These are phyloP conservation scores for Pogonocichla stellata DNA, from an alignment of 2,113 vertebrate species.

Conservation along the genomic window DNA sequence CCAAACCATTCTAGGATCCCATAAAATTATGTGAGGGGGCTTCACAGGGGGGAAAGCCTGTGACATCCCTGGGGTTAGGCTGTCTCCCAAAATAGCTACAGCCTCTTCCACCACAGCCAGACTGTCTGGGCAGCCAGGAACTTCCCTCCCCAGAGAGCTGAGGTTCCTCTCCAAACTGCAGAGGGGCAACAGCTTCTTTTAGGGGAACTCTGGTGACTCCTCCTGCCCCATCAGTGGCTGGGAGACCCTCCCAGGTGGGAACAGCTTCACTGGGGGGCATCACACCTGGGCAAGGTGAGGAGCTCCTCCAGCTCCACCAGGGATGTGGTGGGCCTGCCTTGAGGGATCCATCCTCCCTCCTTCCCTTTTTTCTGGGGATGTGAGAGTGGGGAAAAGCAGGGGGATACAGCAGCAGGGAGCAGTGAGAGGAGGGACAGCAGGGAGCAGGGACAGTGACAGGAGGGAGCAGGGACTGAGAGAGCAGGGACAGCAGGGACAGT, in stretches of 20 bases:
- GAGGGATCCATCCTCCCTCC: neutral
- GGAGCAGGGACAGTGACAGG: no score
- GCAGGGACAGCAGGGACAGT: no score
- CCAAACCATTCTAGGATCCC: neutral
- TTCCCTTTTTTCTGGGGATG: no score
- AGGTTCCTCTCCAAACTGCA: neutral
- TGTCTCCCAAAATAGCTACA: neutral
- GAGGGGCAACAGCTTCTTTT: neutral
- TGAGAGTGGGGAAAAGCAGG: no score
- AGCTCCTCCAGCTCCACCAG: neutral
- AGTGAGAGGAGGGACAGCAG: neutral
- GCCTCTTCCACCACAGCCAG: neutral
- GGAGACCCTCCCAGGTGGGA: neutral
- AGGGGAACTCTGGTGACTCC: neutral
- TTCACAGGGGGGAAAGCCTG: neutral
- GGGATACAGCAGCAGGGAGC: neutral
- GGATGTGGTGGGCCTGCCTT: neutral
- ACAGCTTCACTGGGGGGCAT: fast-evolving
- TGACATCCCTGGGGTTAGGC: neutral
- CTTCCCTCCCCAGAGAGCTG: neutral
- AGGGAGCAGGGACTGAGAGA: no score
- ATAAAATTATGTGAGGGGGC: neutral
- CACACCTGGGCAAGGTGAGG: neutral
- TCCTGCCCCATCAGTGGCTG: neutral
- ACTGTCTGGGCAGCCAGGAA: neutral